Evolutionary conservation across 2,888 invertebrate genomes (phyloP), one percentile per base, ranked within the genome.

Genomic region (Bombylius discolor): DNA sequence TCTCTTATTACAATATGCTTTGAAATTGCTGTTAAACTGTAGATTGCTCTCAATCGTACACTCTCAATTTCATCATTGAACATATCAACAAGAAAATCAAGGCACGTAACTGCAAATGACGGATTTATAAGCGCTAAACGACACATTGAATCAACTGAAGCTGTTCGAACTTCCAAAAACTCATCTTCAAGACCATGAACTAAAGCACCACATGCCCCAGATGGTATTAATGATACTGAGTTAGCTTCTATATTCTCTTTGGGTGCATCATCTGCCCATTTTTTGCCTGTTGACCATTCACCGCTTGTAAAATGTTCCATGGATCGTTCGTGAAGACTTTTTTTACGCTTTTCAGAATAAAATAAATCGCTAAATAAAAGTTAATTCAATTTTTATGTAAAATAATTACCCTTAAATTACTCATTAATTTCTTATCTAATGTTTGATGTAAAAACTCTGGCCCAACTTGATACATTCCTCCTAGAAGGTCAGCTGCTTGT

Each of bases 61-160:
- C 91, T 91, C 74, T 98, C 96, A 62, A 99, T 99, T 79, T 99
- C 99, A 70, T 99, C 98, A 73, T 99, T 99, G 72, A 99, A 98
- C 98, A 99, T 99, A 71, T 99, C 98, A 3, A 99, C 97, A 49
- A 99, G 79, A 70, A 96, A 97, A 73, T 99, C 98, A 44, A 98
- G 78, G 0, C 93, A 89, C 36, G 90, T 83, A 53, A 84, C 83
- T 1, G 98, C 94, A 76, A 97, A 96, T 46, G 82, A 79, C 0
- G 86, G 79, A 66, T 92, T 89, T 63, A 86, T 83, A 60, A 89
- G 74, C 0, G 97, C 93, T 61, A 99, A 75, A 62, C 85, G 76
- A 68, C 97, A 97, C 51, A 99, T 81, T 0, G 98, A 94, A 68
- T 94, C 92, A 0, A 99, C 89, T 0, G 96, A 86, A 0, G 96